Evolutionary conservation across 2,113 vertebrate species (phyloP).

Genomic region (Eleginops maclovinus): DNA sequence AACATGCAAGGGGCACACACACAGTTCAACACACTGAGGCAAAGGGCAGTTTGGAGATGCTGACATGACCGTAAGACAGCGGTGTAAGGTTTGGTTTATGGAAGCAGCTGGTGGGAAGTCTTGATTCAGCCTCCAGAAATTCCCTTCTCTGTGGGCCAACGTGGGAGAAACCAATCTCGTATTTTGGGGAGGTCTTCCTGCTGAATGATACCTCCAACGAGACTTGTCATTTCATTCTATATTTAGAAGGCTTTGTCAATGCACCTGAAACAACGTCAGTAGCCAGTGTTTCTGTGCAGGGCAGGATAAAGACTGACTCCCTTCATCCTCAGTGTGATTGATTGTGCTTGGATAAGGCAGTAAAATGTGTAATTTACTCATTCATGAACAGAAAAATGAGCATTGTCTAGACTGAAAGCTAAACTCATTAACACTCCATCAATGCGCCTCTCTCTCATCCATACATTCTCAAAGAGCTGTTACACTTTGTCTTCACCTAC

Average conservation of each 20-base stretch:
- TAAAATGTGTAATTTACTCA: too few relatives aligned
- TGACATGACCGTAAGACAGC: constrained; percentile 13
- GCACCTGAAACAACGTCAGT: constrained; percentile 54
- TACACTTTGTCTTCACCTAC: background rate
- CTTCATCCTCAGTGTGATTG: constrained; percentile 24
- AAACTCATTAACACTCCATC: constrained; percentile 3
- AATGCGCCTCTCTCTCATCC: background rate
- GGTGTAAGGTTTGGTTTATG: constrained; percentile 38
- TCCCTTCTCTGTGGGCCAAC: constrained; percentile 24
- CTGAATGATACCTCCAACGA: constrained; percentile 69
- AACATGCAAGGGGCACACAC: background rate
- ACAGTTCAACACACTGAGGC: background rate
- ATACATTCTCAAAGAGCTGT: background rate
- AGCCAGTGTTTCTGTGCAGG: constrained; percentile 25
- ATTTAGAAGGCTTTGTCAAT: constrained; percentile 71
- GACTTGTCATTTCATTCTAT: constrained; percentile 75
- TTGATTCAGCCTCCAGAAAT: constrained; percentile 40
- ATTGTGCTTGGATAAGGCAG: background rate
- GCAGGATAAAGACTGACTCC: constrained; percentile 35
- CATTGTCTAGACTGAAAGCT: constrained; percentile 16
- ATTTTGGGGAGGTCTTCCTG: constrained; percentile 50
- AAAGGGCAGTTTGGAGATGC: constrained; percentile 9
- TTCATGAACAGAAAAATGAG: constrained; percentile 10
- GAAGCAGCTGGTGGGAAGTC: constrained; percentile 50
- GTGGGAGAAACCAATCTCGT: constrained; percentile 50